Conservation (phyloP, 2,113 vertebrate genomes). For the Xiphophorus maculatus region DNA sequence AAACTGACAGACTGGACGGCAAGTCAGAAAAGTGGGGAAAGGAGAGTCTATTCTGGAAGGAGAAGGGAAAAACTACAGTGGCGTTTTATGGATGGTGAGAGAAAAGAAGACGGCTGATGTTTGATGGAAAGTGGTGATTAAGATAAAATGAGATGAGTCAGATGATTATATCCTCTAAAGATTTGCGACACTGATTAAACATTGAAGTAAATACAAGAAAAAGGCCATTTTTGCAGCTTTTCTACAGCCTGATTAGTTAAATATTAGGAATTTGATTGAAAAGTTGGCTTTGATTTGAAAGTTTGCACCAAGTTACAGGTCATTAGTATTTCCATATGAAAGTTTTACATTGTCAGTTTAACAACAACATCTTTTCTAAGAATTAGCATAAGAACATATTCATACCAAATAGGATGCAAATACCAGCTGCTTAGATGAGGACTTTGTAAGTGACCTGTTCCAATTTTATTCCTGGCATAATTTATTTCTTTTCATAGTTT, state of each 20-base stretch:
- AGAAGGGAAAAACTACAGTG: too few species aligned
- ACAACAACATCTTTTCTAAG: neutral
- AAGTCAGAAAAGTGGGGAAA: too few species aligned
- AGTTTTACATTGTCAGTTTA: neutral
- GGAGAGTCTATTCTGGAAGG: too few species aligned
- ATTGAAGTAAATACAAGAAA: too few species aligned
- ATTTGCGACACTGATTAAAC: neutral
- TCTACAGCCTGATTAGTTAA: too few species aligned
- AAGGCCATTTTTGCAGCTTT: too few species aligned
- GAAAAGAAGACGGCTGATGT: too few species aligned
- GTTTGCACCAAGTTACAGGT: neutral
- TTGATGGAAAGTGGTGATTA: too few species aligned
- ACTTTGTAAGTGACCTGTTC: neutral
- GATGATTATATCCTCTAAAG: neutral
- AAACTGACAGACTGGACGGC: too few species aligned
- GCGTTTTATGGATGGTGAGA: too few species aligned
- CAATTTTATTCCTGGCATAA: neutral
- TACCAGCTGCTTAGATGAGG: neutral
- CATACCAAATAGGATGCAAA: neutral
- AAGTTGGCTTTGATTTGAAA: neutral
- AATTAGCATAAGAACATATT: neutral
- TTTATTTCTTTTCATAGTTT: neutral
- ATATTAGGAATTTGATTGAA: neutral
- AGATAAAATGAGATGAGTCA: neutral
- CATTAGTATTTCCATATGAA: neutral